phyloP scores from a whole-genome alignment of 1,140 invertebrate species.

The Myzus persicae region DNA sequence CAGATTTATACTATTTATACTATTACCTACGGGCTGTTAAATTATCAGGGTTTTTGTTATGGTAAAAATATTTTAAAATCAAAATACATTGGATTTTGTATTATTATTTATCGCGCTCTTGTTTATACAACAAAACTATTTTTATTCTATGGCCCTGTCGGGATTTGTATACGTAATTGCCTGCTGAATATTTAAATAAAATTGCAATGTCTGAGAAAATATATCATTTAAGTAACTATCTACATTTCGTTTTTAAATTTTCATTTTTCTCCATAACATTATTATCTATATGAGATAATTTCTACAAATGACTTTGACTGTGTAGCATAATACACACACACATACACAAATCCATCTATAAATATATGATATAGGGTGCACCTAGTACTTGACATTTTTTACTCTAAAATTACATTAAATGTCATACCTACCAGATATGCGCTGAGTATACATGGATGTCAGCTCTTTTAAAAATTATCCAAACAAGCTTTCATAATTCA shows the following conservation, averaged over 20 bases:
- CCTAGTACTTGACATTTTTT: neutral
- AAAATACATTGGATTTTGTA: too few relatives aligned
- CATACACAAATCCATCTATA: neutral
- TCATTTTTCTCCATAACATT: neutral
- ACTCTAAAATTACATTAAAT: neutral
- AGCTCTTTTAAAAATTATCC: neutral
- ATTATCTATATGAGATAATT: too few relatives aligned
- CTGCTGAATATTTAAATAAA: neutral
- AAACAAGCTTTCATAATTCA: neutral
- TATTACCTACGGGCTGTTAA: neutral
- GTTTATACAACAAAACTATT: neutral
- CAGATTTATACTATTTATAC: neutral
- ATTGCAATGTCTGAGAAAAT: neutral
- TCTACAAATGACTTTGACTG: too few relatives aligned
- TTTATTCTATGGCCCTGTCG: neutral
- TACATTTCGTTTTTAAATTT: neutral
- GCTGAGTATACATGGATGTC: neutral
- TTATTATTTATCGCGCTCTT: neutral
- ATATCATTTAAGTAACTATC: neutral
- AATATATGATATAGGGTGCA: neutral
- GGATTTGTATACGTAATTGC: neutral
- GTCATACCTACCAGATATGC: neutral
- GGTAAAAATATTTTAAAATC: too few relatives aligned
- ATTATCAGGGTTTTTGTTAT: too few relatives aligned
- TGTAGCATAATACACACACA: neutral